Evolutionary conservation across 2,888 invertebrate species (phyloP), one percentile per base, ranked within the genome.

Genomic region (Heliconius aoede): DNA sequence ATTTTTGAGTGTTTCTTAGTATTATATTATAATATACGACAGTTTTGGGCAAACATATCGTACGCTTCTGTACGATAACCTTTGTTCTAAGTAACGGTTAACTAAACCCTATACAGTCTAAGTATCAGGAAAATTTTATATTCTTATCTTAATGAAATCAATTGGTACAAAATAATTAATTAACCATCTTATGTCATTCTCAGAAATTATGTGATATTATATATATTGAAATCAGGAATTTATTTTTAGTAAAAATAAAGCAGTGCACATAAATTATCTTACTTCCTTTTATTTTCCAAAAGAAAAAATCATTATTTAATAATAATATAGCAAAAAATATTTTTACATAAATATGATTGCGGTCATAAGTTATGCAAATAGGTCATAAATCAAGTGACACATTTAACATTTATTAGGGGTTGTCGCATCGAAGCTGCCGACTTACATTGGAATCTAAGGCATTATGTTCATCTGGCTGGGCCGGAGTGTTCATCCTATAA

Each of bases 331-430:
- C 5, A 46, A 46, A 18, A 18, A 18, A 55, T 55, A n/a, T 55
- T 55, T 58, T 58, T 58, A 58, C 24, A 24, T 58, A 58, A 58
- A 60, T 2, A 11, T n/a, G 30, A 69, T 30, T 55, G 4, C n/a
- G 30, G 8, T 64, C 28, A 8, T 55, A 55, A 36, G 32, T 55
- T 55, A 32, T 30, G 55, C 15, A 55, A 55, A 69, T 74, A 21
- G 60, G 36, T n/a, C 68, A 40, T 60, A 74, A 68, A 73, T 68
- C 60, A 68, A 74, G 55, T 69, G 55, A 21, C 46, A 69, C 28
- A 69, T 69, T 69, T 30, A 69, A 32, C 55, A n/a, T 69, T 55
- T 30, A 69, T 30, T n/a, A 32, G 30, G 30, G 69, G 7, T 21
- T 15, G 28, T 30, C 28, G 24, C 30, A 21, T 69, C 51, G 24